phyloP scores from a whole-genome alignment of 2,113 vertebrate genomes.

The Nicator chloris region DNA sequence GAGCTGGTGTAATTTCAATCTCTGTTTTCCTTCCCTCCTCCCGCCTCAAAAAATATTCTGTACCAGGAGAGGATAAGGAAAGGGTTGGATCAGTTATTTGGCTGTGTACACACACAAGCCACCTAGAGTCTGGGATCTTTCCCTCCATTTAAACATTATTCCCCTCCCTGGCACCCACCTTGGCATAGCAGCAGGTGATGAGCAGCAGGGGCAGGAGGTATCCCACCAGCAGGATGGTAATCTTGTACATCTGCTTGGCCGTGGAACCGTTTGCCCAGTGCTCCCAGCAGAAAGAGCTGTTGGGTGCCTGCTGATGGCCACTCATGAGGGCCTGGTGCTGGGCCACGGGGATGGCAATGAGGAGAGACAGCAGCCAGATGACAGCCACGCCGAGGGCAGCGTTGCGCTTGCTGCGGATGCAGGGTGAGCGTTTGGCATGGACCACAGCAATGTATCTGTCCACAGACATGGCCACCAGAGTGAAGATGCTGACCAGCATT shows the following conservation, averaged over 20 bases:
- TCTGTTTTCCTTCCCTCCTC: not conserved
- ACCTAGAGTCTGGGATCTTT: not conserved
- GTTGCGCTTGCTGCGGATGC: slow-evolving; percentile 75
- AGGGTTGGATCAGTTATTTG: not conserved
- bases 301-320: slow-evolving; percentile 72
- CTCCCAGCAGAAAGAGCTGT: slow-evolving; percentile 87
- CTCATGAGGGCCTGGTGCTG: slow-evolving; percentile 75
- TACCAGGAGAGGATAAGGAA: not conserved
- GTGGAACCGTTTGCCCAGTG: slow-evolving; percentile 62
- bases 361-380: slow-evolving; percentile 78
- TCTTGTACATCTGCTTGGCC: slow-evolving; percentile 72
- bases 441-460: slow-evolving; percentile 86
- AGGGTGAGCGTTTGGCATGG: slow-evolving; percentile 64
- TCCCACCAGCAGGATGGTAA: slow-evolving; percentile 75
- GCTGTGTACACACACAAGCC: not conserved
- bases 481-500: slow-evolving; percentile 87
- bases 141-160: not conserved
- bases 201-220: slow-evolving; percentile 82
- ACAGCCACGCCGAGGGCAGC: slow-evolving; percentile 64
- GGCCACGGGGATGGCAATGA: slow-evolving; percentile 78
- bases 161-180: slow-evolving; percentile 58
- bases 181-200: slow-evolving; percentile 84
- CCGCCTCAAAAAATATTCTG: not conserved
- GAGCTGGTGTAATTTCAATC: not conserved
- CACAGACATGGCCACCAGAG: slow-evolving; percentile 83